phyloP scores from a whole-genome alignment of 2,888 invertebrate genomes.

The Nephrotoma guestfalica region DNA sequence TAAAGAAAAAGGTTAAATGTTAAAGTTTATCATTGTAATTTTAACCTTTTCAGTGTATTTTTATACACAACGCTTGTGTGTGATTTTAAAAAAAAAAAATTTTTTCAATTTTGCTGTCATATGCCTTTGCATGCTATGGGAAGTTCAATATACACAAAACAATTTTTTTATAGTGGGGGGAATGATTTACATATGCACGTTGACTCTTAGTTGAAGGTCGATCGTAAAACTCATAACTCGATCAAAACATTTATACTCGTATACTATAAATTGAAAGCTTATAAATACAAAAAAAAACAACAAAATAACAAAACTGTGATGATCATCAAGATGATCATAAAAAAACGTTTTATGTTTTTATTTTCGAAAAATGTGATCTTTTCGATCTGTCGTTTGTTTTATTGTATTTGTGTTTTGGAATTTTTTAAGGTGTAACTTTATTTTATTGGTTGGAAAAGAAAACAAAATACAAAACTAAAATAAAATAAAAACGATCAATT shows the following conservation, averaged over 20 bases:
- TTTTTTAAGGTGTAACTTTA: background rate
- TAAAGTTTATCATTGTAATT: background rate
- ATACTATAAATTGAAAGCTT: background rate
- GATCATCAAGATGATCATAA: background rate
- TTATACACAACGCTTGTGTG: background rate
- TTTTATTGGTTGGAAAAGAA: background rate
- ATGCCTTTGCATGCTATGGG: background rate
- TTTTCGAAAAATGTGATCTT: background rate
- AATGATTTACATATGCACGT: background rate
- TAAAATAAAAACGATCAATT: background rate
- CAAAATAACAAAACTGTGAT: background rate
- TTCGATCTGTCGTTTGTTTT: background rate
- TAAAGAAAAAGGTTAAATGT: background rate
- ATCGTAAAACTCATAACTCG: background rate
- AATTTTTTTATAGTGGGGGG: background rate
- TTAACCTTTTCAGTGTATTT: background rate
- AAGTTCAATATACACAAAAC: background rate
- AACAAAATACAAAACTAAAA: background rate
- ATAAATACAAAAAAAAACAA: background rate
- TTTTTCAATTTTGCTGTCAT: background rate
- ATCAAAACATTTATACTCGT: background rate
- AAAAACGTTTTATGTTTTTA: background rate
- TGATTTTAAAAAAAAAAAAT: background rate
- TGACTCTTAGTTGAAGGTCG: background rate
- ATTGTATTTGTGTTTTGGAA: background rate